Evolutionary conservation across 2,888 invertebrate species (phyloP), one percentile per base, ranked within the genome.

Genomic region (Lydus trimaculatus): DNA sequence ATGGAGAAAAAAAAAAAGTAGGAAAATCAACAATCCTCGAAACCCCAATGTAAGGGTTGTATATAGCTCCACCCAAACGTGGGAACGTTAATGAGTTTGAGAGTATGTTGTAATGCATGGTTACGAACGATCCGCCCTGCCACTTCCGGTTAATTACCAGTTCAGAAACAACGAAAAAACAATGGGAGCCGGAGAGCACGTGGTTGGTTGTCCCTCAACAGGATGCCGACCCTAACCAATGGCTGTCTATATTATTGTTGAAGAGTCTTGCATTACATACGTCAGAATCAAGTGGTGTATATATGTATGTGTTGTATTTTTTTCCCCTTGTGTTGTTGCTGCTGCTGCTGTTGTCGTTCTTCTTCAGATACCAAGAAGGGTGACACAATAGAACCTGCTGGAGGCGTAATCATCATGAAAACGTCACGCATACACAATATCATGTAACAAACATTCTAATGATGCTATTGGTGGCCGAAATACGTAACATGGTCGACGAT

Each of bases 141-240:
- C 78, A 80, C 82, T 82, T 82, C 83, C 83, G 80, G 80, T 78
- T 83, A 82, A 83, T 83, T 83, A 83, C 80, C 73, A 75, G 71
- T 73, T 76, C 73, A 78, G 79, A 80, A 81, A 81, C 79, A 80
- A 79, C 77, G 73, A 68, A 76, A 77, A 82, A 83, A 84, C 83
- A 84, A 83, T 82, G 81, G 81, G 76, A 81, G 78, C 76, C 73
- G 73, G 69, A 69, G 72, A 69, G 72, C 78, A 76, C 81, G 79
- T 79, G 82, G 82, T 83, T 84, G 83, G 84, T 73, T 79, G 83
- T 75, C 73, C 76, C 72, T 71, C 74, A 73, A 76, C 81, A 79
- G 80, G 80, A 82, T 79, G 79, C 74, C 66, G 71, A 70, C 71
- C 65, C 68, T 79, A 76, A 72, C 83, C 82, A 83, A 82, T 82